A percentile compares a stretch with the other conserved stretches of the same genome.
phyloP scores from a whole-genome alignment of 2,113 vertebrate species.

The Vulpes lagopus region DNA sequence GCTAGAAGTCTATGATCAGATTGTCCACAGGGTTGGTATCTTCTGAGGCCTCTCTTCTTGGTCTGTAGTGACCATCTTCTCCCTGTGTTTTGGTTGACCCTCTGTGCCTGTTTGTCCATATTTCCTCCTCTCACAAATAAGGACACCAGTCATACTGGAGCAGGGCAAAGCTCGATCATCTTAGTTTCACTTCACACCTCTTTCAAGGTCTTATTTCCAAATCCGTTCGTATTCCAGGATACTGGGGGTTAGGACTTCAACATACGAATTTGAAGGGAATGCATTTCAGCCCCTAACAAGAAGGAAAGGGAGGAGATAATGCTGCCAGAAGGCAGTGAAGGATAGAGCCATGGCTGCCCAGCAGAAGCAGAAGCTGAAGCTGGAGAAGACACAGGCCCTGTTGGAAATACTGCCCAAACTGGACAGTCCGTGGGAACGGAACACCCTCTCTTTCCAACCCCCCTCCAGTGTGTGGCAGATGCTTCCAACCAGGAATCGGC shows the following conservation, averaged over 20 bases:
- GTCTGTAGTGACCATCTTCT: accelerated
- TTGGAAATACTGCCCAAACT: accelerated
- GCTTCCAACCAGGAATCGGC: neutral
- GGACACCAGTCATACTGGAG: neutral
- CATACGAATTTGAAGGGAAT: accelerated
- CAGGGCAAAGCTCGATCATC: neutral
- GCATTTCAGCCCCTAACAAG: neutral
- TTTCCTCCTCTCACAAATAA: neutral
- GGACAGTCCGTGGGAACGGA: accelerated
- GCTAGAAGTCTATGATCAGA: neutral
- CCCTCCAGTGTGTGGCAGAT: accelerated
- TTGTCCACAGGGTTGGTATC: neutral
- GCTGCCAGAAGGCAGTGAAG: neutral
- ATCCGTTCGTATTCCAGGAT: neutral
- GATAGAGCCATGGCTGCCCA: neutral
- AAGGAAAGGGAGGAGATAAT: neutral
- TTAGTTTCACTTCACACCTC: neutral
- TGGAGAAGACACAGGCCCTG: neutral
- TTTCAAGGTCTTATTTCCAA: neutral
- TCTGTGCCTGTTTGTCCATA: neutral
- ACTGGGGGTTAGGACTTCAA: neutral
- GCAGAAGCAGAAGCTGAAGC: neutral
- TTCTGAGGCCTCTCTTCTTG: neutral
- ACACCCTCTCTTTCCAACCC: neutral
- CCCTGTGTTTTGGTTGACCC: neutral